Evolutionary conservation across 2,797 vertebrate genomes (phyloP).

Genomic region (Esox masquinongy): DNA sequence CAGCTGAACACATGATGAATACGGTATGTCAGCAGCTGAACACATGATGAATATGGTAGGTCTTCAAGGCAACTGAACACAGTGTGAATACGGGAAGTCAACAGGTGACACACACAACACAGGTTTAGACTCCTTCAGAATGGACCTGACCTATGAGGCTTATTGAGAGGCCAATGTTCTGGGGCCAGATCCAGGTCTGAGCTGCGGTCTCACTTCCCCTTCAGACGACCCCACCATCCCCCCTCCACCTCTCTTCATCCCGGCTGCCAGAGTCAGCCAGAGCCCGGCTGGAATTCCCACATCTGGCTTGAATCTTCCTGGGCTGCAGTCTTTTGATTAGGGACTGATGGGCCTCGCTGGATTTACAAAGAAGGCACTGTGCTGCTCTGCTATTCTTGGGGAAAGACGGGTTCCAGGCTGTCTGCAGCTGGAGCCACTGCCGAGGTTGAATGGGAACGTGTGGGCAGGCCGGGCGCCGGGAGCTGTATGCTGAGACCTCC

Average conservation of each 20-base stretch:
- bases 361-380: conserved; percentile 58
- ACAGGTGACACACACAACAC: not conserved
- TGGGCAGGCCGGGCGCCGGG: conserved; percentile 7
- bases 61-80: not conserved
- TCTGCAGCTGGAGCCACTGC: conserved; percentile 3
- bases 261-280: not conserved
- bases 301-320: conserved; percentile 59
- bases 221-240: conserved; percentile 23
- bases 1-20: not conserved
- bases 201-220: conserved; percentile 37
- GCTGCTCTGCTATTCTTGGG: conserved; percentile 24
- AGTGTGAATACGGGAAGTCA: not conserved
- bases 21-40: not conserved
- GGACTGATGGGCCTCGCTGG: conserved; percentile 57
- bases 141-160: not conserved
- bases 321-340: conserved; percentile 52
- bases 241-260: not conserved
- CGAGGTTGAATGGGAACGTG: not conserved
- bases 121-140: not conserved
- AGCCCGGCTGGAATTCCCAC: conserved; percentile 54
- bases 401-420: conserved; percentile 15
- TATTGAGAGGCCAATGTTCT: not conserved
- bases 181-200: conserved; percentile 29
- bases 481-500: not conserved
- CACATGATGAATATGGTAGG: not conserved